These are phyloP conservation scores for Escarpia spicata DNA, from an alignment of 2,888 invertebrate genomes.

Conservation along the genomic window DNA sequence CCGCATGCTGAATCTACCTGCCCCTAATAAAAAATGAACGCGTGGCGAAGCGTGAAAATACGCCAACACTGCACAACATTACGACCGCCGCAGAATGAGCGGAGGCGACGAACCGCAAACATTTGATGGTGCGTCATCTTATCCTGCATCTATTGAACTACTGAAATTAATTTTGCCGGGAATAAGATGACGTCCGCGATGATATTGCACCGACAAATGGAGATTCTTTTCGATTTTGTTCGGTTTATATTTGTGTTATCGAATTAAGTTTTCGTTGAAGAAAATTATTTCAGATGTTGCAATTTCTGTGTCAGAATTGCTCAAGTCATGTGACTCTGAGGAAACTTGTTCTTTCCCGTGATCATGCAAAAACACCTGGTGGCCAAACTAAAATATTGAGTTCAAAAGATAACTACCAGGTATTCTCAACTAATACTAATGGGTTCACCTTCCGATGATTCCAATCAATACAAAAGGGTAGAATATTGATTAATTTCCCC, in stretches of 20 bases:
- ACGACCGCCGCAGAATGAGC: not conserved
- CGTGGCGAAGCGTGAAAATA: not conserved
- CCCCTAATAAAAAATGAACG: not conserved
- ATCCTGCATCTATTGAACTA: constrained; percentile 6
- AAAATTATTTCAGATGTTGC: constrained; percentile 6
- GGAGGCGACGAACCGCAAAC: not conserved
- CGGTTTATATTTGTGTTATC: not conserved
- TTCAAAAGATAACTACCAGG: not conserved
- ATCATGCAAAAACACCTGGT: not conserved
- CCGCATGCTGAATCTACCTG: not conserved
- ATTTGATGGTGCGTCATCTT: constrained; percentile 1
- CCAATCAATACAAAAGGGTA: not conserved
- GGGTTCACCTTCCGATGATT: not conserved
- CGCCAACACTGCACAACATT: not conserved
- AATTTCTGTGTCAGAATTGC: not conserved
- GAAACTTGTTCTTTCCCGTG: not conserved
- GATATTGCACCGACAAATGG: not conserved
- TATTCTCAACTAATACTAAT: not conserved
- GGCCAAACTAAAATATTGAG: not conserved
- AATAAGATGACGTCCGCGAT: not conserved
- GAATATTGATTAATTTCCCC: not conserved
- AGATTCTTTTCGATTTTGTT: not conserved
- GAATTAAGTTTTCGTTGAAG: not conserved
- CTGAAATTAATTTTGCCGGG: not conserved
- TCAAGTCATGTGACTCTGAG: not conserved